These are phyloP conservation scores for Araneus ventricosus DNA, from an alignment of 1,140 invertebrate genomes.

Conservation along the genomic window DNA sequence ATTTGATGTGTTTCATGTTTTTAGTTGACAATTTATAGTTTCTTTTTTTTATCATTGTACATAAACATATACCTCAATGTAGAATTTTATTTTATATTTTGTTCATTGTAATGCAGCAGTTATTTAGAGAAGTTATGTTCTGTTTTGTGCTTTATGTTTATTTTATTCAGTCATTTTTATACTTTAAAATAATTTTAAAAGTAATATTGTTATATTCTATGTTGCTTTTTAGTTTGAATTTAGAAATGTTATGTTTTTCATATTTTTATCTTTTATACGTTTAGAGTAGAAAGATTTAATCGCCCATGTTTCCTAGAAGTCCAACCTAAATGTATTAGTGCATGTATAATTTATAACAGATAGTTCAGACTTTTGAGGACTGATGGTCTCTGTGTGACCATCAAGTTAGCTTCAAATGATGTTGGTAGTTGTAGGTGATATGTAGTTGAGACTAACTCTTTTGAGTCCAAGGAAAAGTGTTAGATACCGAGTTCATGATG, in stretches of 20 bases:
- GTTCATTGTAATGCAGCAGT: conserved; percentile 18
- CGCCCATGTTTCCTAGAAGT: neutral
- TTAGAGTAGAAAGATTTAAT: neutral
- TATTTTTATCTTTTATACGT: neutral
- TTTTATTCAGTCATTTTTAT: conserved; percentile 49
- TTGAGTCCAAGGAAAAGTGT: no score
- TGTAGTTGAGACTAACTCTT: no score
- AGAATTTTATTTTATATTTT: conserved; percentile 20
- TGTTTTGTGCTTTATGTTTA: conserved; percentile 1
- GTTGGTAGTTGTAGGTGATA: no score
- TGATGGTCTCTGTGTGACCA: no score
- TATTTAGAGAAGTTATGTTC: conserved; percentile 20
- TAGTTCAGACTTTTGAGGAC: no score
- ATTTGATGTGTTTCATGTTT: neutral
- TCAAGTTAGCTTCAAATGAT: no score
- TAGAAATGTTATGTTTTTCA: conserved; percentile 17
- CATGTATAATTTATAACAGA: no score
- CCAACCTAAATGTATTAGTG: neutral
- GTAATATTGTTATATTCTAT: conserved; percentile 14
- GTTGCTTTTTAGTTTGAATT: conserved; percentile 34
- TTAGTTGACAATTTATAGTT: conserved; percentile 10
- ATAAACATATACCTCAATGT: conserved; percentile 16
- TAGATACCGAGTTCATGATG: no score
- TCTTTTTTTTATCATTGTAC: conserved; percentile 17
- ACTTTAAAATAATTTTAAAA: neutral